phyloP scores from a whole-genome alignment of 2,113 vertebrate species.

The Macroglossus sobrinus region DNA sequence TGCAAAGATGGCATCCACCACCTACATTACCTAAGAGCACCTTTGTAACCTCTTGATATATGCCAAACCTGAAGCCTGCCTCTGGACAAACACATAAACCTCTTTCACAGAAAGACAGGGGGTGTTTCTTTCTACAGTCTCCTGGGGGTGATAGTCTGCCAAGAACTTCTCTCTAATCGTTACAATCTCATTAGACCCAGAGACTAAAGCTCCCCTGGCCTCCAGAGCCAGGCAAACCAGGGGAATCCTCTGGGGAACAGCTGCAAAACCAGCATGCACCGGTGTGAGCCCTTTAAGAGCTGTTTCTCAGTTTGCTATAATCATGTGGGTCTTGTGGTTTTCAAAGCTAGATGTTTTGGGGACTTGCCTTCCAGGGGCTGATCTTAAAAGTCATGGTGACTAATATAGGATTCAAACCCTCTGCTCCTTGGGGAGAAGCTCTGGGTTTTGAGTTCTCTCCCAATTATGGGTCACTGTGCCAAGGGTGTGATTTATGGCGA shows the following conservation, averaged over 20 bases:
- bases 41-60: not conserved
- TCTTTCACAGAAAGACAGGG: not conserved
- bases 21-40: not conserved
- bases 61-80: not conserved
- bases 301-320: not conserved
- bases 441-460: not conserved
- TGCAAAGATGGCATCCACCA: not conserved
- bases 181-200: not conserved
- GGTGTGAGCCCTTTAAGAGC: not conserved
- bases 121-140: not conserved
- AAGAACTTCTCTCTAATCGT: not conserved
- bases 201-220: not conserved
- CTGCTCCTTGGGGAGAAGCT: not conserved
- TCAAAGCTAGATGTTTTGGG: not conserved
- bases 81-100: too few species aligned
- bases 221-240: not conserved
- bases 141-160: not conserved
- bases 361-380: not conserved
- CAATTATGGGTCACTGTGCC: not conserved
- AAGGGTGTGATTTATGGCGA: not conserved
- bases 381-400: not conserved
- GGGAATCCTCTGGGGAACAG: not conserved
- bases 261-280: not conserved
- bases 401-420: not conserved
- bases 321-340: not conserved